Conservation (phyloP, 2,797 vertebrate genomes). For the Periophthalmus magnuspinnatus region DNA sequence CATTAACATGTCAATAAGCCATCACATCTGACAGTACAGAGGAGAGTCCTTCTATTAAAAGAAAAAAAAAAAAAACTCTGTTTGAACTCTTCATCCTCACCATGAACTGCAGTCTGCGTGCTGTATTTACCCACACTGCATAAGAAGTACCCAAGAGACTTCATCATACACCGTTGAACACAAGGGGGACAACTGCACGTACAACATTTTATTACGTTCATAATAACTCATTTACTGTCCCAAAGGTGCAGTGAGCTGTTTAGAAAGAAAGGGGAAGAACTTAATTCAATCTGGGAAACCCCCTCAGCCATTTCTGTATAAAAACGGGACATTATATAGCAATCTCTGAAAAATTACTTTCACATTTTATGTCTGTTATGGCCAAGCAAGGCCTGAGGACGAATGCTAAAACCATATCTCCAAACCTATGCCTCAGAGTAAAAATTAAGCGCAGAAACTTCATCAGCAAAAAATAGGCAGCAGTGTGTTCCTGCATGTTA, state of each 20-base stretch:
- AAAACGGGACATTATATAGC: neutral
- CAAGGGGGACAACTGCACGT: neutral
- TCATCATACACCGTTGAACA: constrained; percentile 22
- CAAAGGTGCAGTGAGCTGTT: neutral
- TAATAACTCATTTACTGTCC: neutral
- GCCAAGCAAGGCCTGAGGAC: neutral
- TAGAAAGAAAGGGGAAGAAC: neutral
- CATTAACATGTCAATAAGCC: constrained; percentile 76
- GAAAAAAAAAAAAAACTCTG: neutral
- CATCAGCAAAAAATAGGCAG: constrained; percentile 1
- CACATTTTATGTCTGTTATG: neutral
- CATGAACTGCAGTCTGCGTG: constrained; percentile 38
- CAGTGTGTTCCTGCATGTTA: constrained; percentile 12
- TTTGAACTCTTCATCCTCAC: constrained; percentile 62
- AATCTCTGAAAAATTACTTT: neutral
- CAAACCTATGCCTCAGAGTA: neutral
- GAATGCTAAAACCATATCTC: neutral
- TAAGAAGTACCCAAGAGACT: constrained; percentile 37
- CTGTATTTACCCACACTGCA: constrained; percentile 27
- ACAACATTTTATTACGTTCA: constrained; percentile 16
- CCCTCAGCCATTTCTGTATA: neutral
- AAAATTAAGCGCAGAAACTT: neutral
- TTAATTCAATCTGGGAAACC: constrained; percentile 1
- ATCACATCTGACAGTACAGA: constrained; percentile 72
- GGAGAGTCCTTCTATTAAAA: constrained; percentile 18